Percentiles rank a stretch among this genome's conserved stretches.
phyloP scores from a whole-genome alignment of 2,888 invertebrate genomes.

The Drosophila planitibia region DNA sequence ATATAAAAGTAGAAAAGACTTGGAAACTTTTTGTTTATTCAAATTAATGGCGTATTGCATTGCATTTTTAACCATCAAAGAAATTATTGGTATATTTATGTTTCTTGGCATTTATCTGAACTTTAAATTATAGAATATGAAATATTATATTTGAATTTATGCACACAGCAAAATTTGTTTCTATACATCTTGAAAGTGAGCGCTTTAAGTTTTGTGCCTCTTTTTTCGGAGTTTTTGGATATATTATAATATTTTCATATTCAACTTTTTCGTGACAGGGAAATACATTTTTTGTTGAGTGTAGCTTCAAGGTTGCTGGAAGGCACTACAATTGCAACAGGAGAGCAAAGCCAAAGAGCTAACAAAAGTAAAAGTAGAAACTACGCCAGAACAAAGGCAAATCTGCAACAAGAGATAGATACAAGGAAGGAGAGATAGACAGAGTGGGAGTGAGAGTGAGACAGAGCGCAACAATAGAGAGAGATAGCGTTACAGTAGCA shows the following conservation, averaged over 20 bases:
- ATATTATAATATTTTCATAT: neutral
- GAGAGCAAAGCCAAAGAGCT: slow-evolving; percentile 42
- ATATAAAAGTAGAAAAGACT: neutral
- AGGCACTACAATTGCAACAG: slow-evolving; percentile 24
- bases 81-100: neutral
- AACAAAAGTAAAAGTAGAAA: slow-evolving; percentile 46
- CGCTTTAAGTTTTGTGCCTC: no score
- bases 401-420: slow-evolving; percentile 50
- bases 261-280: neutral
- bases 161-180: neutral
- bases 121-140: neutral
- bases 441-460: slow-evolving; percentile 21
- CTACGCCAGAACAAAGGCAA: slow-evolving; percentile 50
- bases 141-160: neutral
- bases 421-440: slow-evolving; percentile 12
- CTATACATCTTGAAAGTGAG: neutral
- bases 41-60: no score
- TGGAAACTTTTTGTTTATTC: neutral
- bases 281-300: slow-evolving; percentile 9
- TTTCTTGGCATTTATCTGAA: neutral
- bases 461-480: slow-evolving; percentile 27
- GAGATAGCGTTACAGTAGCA: slow-evolving; percentile 32
- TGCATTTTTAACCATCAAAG: neutral
- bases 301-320: slow-evolving; percentile 19
- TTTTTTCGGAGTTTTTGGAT: neutral